These are phyloP conservation scores for Tenebrio molitor DNA, from an alignment of 1,140 invertebrate genomes.

Conservation along the genomic window DNA sequence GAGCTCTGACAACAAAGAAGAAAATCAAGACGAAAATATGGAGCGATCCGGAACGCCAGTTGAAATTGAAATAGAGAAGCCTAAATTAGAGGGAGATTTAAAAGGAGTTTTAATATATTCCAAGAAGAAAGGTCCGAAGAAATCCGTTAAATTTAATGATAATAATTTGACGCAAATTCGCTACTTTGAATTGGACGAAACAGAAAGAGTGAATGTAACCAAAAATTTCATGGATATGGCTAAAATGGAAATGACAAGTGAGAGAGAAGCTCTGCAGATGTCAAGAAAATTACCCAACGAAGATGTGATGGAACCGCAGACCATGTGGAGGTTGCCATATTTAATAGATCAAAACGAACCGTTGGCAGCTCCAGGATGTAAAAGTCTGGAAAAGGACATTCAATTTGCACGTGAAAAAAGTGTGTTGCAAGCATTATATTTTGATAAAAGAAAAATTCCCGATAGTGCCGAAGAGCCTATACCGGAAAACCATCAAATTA, in stretches of 20 bases:
- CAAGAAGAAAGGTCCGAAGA: slow-evolving; percentile 80
- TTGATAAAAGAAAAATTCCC: slow-evolving; percentile 87
- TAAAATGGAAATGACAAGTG: slow-evolving; percentile 87
- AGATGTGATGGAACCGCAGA: slow-evolving; percentile 85
- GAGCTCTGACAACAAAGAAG: slow-evolving; percentile 64
- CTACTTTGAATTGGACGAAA: slow-evolving; percentile 95
- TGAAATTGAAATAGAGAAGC: slow-evolving; percentile 45
- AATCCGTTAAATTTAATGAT: slow-evolving; percentile 86
- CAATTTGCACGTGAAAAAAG: slow-evolving; percentile 88
- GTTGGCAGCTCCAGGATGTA: slow-evolving; percentile 79
- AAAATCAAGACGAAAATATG: slow-evolving; percentile 65
- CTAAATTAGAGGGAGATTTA: slow-evolving; percentile 54
- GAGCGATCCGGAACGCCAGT: slow-evolving; percentile 50
- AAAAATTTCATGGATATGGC: slow-evolving; percentile 94
- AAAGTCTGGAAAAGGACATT: slow-evolving; percentile 88
- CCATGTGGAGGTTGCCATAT: slow-evolving; percentile 77
- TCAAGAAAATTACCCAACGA: slow-evolving; percentile 82
- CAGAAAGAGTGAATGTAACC: slow-evolving; percentile 94
- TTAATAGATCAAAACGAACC: slow-evolving; percentile 76
- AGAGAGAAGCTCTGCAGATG: slow-evolving; percentile 85
- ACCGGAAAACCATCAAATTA: slow-evolving; percentile 80
- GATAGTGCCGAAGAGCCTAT: slow-evolving; percentile 90
- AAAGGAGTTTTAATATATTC: slow-evolving; percentile 61
- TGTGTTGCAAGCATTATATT: slow-evolving; percentile 88
- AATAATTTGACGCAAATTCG: slow-evolving; percentile 84